A percentile compares a stretch with the other conserved stretches of the same genome.
Evolutionary conservation across 2,888 invertebrate genomes (phyloP).

Genomic region (Philaethria dido): DNA sequence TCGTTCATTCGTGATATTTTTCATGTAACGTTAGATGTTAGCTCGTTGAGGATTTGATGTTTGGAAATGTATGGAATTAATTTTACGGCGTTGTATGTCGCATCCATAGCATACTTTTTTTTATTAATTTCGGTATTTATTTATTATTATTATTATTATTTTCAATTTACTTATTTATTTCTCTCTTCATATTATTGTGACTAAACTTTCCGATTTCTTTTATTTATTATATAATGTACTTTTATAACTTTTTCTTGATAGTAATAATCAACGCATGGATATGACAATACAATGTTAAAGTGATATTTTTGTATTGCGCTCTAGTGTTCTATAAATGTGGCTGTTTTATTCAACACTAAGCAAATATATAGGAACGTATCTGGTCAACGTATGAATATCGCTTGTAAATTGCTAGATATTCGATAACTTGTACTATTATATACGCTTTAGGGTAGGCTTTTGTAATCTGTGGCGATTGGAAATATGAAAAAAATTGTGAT

Average conservation of each 20-base stretch:
- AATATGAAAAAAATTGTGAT: conserved; percentile 48
- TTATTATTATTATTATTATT: conserved; percentile 25
- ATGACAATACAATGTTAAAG: conserved; percentile 58
- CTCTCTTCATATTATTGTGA: conserved; percentile 18
- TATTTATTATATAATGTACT: conserved; percentile 32
- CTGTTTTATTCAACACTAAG: conserved; percentile 49
- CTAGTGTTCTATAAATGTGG: conserved; percentile 49
- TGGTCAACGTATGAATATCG: conserved; percentile 70
- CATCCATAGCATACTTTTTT: conserved; percentile 54
- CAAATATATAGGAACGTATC: conserved; percentile 57
- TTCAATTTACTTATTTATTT: conserved; percentile 23
- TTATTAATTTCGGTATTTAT: conserved; percentile 43
- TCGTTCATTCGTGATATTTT: conserved; percentile 78
- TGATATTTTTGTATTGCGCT: conserved; percentile 69
- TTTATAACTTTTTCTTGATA: conserved; percentile 44
- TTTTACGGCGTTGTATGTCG: conserved; percentile 47
- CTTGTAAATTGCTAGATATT: conserved; percentile 66
- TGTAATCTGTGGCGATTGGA: conserved; percentile 55
- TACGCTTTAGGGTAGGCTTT: conserved; percentile 76
- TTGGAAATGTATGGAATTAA: conserved; percentile 67
- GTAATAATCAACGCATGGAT: conserved; percentile 51
- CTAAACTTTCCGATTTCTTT: conserved; percentile 28
- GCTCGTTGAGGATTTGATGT: conserved; percentile 49
- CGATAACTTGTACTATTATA: conserved; percentile 61
- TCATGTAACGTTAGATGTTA: conserved; percentile 57